Percentiles rank a stretch among this genome's conserved stretches.
These are phyloP conservation scores for Willisornis vidua DNA, from an alignment of 2,113 vertebrate genomes.

Conservation along the genomic window DNA sequence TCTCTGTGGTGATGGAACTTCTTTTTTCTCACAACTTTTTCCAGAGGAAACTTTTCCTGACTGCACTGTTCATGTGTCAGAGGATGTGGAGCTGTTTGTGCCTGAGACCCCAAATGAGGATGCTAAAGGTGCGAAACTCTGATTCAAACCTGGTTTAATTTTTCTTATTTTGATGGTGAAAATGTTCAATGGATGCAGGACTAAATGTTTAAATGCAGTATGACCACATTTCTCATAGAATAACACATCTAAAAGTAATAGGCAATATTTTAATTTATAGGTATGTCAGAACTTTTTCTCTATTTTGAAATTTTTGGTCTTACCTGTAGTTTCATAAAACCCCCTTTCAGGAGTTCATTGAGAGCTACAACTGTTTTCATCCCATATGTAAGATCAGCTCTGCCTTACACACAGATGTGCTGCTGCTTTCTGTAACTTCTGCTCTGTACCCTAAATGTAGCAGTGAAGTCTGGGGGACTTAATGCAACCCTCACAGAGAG, in stretches of 20 bases:
- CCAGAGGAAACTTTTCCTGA: not conserved
- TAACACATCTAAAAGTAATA: not conserved
- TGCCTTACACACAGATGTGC: not conserved
- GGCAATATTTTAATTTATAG: not conserved
- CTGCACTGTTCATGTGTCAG: fast-evolving
- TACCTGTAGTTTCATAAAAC: not conserved
- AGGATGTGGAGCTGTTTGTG: not conserved
- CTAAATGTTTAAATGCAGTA: not conserved
- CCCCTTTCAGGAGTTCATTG: not conserved
- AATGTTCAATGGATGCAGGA: not conserved
- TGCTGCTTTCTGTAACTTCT: not conserved
- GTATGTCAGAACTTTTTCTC: not conserved
- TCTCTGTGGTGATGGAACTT: not conserved
- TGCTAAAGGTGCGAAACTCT: not conserved
- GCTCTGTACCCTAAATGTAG: not conserved
- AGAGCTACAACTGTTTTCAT: not conserved
- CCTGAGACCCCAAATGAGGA: not conserved
- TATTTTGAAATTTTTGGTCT: not conserved
- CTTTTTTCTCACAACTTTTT: not conserved
- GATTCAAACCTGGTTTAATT: not conserved
- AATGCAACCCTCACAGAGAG: fast-evolving
- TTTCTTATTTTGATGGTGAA: not conserved
- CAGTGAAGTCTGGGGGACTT: not conserved
- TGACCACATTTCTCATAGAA: not conserved
- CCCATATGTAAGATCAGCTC: not conserved